phyloP scores from a whole-genome alignment of 2,797 vertebrate species.

The Mionectes olivaceus region DNA sequence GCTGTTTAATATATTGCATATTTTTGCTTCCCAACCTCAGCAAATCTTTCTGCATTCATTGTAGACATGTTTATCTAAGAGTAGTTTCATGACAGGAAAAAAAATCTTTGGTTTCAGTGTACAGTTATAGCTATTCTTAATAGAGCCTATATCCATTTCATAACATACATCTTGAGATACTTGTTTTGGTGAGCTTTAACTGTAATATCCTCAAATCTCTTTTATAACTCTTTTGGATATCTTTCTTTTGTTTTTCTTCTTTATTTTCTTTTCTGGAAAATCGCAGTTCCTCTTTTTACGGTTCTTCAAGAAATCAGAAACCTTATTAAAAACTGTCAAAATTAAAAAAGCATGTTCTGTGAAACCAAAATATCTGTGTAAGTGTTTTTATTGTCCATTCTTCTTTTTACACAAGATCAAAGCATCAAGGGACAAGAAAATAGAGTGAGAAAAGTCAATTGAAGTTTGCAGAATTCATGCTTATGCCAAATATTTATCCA shows the following conservation, averaged over 20 bases:
- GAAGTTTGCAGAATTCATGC: conserved; percentile 19
- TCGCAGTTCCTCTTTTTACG: conserved; percentile 34
- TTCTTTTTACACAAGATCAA: conserved; percentile 54
- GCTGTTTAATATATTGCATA: neutral
- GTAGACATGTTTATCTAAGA: neutral
- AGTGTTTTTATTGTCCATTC: conserved; percentile 39
- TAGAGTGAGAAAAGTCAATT: conserved; percentile 58
- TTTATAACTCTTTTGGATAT: conserved; percentile 32
- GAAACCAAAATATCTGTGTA: conserved; percentile 50
- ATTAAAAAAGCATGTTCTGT: conserved; percentile 51
- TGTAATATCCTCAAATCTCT: conserved; percentile 23
- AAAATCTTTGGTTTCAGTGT: conserved; percentile 9
- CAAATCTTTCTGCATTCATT: neutral
- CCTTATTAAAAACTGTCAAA: conserved; percentile 59
- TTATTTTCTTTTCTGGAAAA: neutral
- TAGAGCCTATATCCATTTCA: conserved; percentile 14
- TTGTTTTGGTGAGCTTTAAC: conserved; percentile 29
- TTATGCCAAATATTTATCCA: conserved; percentile 39
- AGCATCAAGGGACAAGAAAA: conserved; percentile 50
- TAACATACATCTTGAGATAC: conserved; percentile 49
- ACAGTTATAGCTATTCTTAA: neutral
- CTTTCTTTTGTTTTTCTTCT: neutral
- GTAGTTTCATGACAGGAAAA: conserved; percentile 30
- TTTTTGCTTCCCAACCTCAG: neutral
- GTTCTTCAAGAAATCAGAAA: conserved; percentile 48